Evolutionary conservation across 64 coral and sea anemone species (phyloP).

Genomic region (Stylophora pistillata): DNA sequence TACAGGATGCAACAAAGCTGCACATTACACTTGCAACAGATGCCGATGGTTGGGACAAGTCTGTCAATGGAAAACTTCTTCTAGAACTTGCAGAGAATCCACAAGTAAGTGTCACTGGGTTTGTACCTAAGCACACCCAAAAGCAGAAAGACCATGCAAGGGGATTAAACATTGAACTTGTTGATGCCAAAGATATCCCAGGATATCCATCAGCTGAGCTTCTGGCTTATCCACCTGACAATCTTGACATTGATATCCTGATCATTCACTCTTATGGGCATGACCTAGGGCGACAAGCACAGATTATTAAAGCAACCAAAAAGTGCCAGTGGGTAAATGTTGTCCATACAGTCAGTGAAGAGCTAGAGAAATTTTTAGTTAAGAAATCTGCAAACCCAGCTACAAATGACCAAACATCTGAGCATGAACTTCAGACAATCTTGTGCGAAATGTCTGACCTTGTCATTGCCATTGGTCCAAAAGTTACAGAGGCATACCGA

Average conservation of each 20-base stretch:
- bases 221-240: slow-evolving; percentile 23
- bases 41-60: slow-evolving; percentile 12
- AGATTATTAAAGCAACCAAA: not conserved
- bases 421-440: not conserved
- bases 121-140: slow-evolving; percentile 11
- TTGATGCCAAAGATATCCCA: slow-evolving; percentile 5
- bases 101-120: slow-evolving; percentile 5
- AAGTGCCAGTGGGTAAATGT: slow-evolving; percentile 34
- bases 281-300: slow-evolving; percentile 23
- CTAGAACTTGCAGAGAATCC: not conserved
- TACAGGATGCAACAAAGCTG: not conserved
- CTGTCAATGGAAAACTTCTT: slow-evolving; percentile 10
- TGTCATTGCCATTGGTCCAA: slow-evolving; percentile 31
- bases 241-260: slow-evolving; percentile 29
- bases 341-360: slow-evolving; percentile 25
- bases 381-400: not conserved
- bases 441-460: slow-evolving; percentile 21
- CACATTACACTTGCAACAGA: slow-evolving; percentile 13
- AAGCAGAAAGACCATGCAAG: slow-evolving; percentile 13
- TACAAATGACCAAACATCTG: not conserved
- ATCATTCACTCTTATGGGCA: slow-evolving; percentile 27
- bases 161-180: not conserved
- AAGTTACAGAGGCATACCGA: slow-evolving; percentile 40
- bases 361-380: slow-evolving; percentile 8
- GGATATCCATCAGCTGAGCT: not conserved